phyloP scores from a whole-genome alignment of 2,888 invertebrate species.

The Dugesia japonica region DNA sequence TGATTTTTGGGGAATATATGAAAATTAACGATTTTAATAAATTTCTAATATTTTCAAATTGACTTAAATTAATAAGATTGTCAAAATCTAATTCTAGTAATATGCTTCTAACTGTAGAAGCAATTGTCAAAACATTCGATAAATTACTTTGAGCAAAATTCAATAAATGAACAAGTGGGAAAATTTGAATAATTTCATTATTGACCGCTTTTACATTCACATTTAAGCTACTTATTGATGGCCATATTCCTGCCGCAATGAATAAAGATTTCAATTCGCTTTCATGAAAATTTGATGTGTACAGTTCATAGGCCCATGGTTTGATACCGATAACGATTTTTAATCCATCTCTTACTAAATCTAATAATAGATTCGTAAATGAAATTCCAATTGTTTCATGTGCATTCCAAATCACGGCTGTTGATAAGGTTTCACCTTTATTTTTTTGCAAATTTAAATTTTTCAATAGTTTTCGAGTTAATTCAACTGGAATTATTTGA shows the following conservation, averaged over 20 bases:
- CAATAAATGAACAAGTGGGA: background rate
- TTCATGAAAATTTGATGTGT: background rate
- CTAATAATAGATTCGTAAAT: background rate
- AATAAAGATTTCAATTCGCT: background rate
- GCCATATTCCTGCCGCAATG: background rate
- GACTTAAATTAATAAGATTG: background rate
- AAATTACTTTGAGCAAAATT: background rate
- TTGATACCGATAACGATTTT: background rate
- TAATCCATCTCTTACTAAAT: slow-evolving; percentile 9
- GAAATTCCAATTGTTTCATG: background rate
- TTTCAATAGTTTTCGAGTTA: background rate
- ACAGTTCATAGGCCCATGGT: background rate
- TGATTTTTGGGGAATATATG: background rate
- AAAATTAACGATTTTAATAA: background rate
- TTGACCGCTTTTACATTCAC: background rate
- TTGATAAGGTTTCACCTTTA: background rate
- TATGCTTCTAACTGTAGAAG: background rate
- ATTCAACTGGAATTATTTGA: background rate
- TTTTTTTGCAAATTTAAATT: background rate
- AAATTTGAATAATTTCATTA: background rate
- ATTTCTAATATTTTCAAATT: background rate
- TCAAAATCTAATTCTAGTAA: background rate
- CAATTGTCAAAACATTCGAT: background rate
- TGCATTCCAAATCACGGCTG: background rate
- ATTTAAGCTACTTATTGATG: background rate